phyloP scores from a whole-genome alignment of 2,888 invertebrate species.

The Trachelus troglodyta region DNA sequence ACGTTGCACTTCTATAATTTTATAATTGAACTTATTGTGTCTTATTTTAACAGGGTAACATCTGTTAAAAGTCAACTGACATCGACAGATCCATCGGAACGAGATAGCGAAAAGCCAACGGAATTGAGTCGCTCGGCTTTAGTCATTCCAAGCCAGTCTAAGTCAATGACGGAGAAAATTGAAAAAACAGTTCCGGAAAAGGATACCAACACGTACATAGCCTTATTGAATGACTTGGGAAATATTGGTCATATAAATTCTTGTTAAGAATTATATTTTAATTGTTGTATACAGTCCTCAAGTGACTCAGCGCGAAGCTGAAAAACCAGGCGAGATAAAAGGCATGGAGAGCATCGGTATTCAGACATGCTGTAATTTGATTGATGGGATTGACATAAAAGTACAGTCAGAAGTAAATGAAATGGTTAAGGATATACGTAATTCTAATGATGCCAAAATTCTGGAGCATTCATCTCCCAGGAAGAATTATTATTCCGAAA shows the following conservation, averaged over 20 bases:
- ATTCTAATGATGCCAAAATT: neutral
- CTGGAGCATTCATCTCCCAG: neutral
- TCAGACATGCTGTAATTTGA: slow-evolving; percentile 26
- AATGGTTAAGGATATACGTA: neutral
- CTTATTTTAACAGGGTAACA: slow-evolving; percentile 27
- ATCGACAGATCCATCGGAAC: slow-evolving; percentile 29
- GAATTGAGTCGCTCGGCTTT: slow-evolving; percentile 28
- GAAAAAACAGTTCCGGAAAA: slow-evolving; percentile 28
- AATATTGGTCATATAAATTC: neutral
- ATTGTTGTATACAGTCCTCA: slow-evolving; percentile 30
- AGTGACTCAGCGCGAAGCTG: slow-evolving; percentile 34
- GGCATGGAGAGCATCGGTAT: slow-evolving; percentile 39
- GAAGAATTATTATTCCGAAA: slow-evolving; percentile 1
- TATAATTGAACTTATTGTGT: neutral
- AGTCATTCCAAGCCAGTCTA: slow-evolving; percentile 23
- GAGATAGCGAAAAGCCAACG: slow-evolving; percentile 23
- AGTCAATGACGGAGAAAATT: slow-evolving; percentile 21
- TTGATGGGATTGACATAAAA: neutral
- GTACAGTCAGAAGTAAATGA: slow-evolving; percentile 1
- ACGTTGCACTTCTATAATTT: slow-evolving; percentile 12
- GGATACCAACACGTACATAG: slow-evolving; percentile 34
- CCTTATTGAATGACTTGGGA: neutral
- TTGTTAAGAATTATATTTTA: neutral
- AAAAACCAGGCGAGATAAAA: slow-evolving; percentile 38
- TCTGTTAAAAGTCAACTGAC: slow-evolving; percentile 38